Base-by-base conservation (phyloP, 2,113 vertebrate genomes). In the Accipiter cooperii region DNA sequence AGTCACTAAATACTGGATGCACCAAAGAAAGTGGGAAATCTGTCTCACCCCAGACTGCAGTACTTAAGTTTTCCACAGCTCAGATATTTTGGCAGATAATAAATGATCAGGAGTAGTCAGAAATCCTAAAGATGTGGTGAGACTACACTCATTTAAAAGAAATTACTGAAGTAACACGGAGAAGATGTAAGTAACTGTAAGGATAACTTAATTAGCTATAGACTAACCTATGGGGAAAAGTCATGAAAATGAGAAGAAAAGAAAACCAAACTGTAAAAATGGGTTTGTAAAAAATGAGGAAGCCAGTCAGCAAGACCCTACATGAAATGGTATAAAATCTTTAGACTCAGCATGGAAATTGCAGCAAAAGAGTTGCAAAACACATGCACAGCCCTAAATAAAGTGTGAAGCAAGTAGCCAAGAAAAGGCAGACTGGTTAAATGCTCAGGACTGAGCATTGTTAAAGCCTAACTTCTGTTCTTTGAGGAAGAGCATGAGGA, bases 301-400 rank as follows among this genome's bases (percentile, higher is more conserved):
- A 97, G 89, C n/a, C 13, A 47, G 75, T 88, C 89, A 90, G 90
- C 66, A 80, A 51, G 76, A 87, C 55, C 78, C 51, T 64, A 9
- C 46, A 22, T 52, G 70, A 96, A 94, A 71, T 28, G 5, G 60
- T 58, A 65, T 31, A 80, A 97, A 96, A 95, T 77, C 84, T 94
- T 96, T 58, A 78, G 89, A 96, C 91, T 97, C 97, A 97, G 97
- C 97, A 96, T 91, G 93, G 87, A 96, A 94, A 91, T 83, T 96
- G 95, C 91, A 95, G 79, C 58, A 93, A 92, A 79, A 57, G 63
- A 29, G 66, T 97, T 97, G 89, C 95, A 96, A 97, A 96, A 96
- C 57, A 82, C 52, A 52, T 63, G 66, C 36, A 22, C 17, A 44
- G 84, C 55, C 78, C 68, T 91, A 96, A 95, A 96, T 94, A 97